phyloP scores from a whole-genome alignment of 2,888 invertebrate species.

The Carterocephalus palaemon region DNA sequence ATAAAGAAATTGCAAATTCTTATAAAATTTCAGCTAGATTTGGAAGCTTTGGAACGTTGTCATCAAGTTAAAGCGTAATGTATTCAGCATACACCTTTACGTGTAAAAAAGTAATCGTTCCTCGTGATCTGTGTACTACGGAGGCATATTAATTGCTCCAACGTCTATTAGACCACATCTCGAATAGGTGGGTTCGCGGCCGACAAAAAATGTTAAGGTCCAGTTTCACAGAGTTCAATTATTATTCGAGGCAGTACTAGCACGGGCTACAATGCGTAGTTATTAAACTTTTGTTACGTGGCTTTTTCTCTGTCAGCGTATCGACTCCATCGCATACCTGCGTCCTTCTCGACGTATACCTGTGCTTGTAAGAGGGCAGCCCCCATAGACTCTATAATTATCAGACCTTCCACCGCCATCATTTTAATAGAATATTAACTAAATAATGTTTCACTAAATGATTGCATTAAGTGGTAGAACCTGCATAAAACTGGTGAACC shows the following conservation, averaged over 20 bases:
- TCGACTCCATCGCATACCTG: constrained; percentile 60
- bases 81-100: constrained; percentile 3
- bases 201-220: constrained; percentile 37
- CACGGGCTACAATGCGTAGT: constrained; percentile 54
- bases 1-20: too few species aligned
- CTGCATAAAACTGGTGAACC: too few species aligned
- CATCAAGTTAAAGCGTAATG: neutral
- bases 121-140: constrained; percentile 5
- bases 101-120: constrained; percentile 4
- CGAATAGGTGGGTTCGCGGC: constrained; percentile 27
- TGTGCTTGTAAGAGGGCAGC: constrained; percentile 59
- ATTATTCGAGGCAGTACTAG: constrained; percentile 39
- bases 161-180: constrained; percentile 32
- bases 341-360: constrained; percentile 62
- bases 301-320: constrained; percentile 48
- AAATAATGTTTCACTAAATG: neutral
- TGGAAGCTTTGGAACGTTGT: too few species aligned
- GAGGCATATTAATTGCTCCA: constrained; percentile 31
- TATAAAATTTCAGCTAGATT: too few species aligned
- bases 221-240: constrained; percentile 40
- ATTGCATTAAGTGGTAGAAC: too few species aligned
- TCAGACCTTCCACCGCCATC: constrained; percentile 45
- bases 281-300: constrained; percentile 69
- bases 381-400: constrained; percentile 39
- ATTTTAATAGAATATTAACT: too few species aligned